Evolutionary conservation across 2,888 invertebrate species (phyloP).

Genomic region (Parnassius mnemosyne): DNA sequence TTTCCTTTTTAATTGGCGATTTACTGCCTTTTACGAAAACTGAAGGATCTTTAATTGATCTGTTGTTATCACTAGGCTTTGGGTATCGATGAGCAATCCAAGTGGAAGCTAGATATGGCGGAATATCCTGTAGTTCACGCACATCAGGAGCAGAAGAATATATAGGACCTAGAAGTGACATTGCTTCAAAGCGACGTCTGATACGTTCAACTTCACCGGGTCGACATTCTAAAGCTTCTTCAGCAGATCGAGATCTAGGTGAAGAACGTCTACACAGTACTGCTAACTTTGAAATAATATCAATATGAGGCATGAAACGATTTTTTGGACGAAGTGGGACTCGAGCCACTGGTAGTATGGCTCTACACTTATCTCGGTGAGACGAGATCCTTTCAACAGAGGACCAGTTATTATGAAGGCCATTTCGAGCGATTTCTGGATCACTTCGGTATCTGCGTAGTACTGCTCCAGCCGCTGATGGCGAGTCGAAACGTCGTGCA

Average conservation of each 20-base stretch:
- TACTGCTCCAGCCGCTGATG: slow-evolving; percentile 74
- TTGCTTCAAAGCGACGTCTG: slow-evolving; percentile 85
- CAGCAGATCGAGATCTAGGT: slow-evolving; percentile 73
- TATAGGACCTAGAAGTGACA: slow-evolving; percentile 87
- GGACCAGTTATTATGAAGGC: slow-evolving; percentile 72
- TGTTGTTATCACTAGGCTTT: slow-evolving; percentile 83
- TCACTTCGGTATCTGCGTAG: slow-evolving; percentile 87
- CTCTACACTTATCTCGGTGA: slow-evolving; percentile 50
- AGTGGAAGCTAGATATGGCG: slow-evolving; percentile 87
- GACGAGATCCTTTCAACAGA: slow-evolving; percentile 65
- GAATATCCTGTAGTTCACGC: slow-evolving; percentile 87
- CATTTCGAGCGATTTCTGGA: slow-evolving; percentile 85
- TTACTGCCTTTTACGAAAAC: slow-evolving; percentile 50
- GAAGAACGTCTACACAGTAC: slow-evolving; percentile 76
- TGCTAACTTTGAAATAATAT: slow-evolving; percentile 93
- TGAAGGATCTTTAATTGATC: slow-evolving; percentile 77
- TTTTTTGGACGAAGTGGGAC: slow-evolving; percentile 84
- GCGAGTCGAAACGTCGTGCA: slow-evolving; percentile 88
- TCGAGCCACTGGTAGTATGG: slow-evolving; percentile 83
- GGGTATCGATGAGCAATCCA: slow-evolving; percentile 92
- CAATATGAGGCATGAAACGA: slow-evolving; percentile 92
- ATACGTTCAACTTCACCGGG: slow-evolving; percentile 87
- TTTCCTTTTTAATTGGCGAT: slow-evolving; percentile 67
- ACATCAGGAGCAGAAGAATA: slow-evolving; percentile 91
- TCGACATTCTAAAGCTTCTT: slow-evolving; percentile 75